Evolutionary conservation across 2,888 invertebrate genomes (phyloP), one percentile per base, ranked within the genome.

Genomic region (Trichogramma dendrolimi): DNA sequence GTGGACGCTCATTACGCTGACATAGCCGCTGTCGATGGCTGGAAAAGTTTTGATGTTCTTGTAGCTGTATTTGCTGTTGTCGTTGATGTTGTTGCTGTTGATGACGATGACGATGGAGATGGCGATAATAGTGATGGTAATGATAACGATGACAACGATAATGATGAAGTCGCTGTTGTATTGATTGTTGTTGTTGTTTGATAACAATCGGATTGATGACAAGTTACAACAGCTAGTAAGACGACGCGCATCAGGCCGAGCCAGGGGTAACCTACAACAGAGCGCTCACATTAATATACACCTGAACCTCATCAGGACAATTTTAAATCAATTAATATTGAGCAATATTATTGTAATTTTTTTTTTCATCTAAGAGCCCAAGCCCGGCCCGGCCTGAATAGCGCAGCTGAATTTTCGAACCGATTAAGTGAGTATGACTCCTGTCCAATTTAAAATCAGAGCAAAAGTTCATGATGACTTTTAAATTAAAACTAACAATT

Each of bases 341-440:
- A 48, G 2, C 39, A 55, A 44, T 58, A 40, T 11, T 49, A 10
- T 11, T 49, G n/a, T 7, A 49, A 14, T 49, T 10, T 11, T 49
- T 54, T 41, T 58, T 61, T n/a, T n/a, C n/a, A 62, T 69, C 55
- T 67, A 68, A 69, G 75, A 78, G 77, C 78, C 79, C 78, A 75
- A 76, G 77, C 77, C 79, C 79, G 78, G 79, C 78, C 78, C 78
- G 78, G 79, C 78, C 78, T 79, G 78, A 72, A 73, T 71, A 73
- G 73, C 73, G 73, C 71, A 71, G 67, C 58, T 60, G 52, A 27
- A 27, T 27, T 27, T 27, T 27, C 27, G 2, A 27, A 27, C 27
- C 27, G 27, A 27, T 27, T 27, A 27, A 1, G 2, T 27, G 2
- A 27, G 27, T 27, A 27, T 27, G 27, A 27, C 3, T 27, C 27